These are phyloP conservation scores for Gnathonemus longibarbis DNA, from an alignment of 2,113 vertebrate species.

Conservation along the genomic window DNA sequence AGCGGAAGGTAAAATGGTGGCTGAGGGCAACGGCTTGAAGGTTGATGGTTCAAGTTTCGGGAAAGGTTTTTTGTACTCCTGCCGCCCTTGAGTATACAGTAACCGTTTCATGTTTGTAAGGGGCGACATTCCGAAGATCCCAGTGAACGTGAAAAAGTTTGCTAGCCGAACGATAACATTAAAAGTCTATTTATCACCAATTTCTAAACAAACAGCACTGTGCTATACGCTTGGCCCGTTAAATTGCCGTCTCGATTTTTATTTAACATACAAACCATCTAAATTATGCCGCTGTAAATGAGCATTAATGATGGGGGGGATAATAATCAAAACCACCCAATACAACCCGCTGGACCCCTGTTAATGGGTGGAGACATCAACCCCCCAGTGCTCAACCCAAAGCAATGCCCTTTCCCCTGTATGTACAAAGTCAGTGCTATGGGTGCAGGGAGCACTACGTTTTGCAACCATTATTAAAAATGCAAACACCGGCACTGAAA, in stretches of 20 bases:
- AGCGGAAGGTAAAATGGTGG: neutral
- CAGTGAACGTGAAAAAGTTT: neutral
- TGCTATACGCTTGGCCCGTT: neutral
- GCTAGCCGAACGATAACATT: neutral
- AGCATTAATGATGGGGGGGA: too few relatives aligned
- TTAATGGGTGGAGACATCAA: too few relatives aligned
- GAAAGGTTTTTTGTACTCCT: neutral
- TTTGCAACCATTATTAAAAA: neutral
- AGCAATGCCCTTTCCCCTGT: too few relatives aligned
- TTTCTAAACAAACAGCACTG: neutral
- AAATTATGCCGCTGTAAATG: too few relatives aligned
- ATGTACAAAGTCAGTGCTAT: too few relatives aligned
- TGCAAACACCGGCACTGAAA: neutral
- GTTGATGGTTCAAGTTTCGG: neutral
- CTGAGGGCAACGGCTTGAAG: neutral
- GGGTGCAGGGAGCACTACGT: too few relatives aligned
- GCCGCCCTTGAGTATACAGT: neutral
- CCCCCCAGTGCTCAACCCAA: too few relatives aligned
- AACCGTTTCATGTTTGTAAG: neutral
- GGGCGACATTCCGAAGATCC: neutral
- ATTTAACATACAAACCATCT: neutral
- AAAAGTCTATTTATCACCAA: neutral
- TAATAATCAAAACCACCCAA: too few relatives aligned
- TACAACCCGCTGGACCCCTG: too few relatives aligned
- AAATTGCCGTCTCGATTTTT: neutral